Evolutionary conservation across 2,797 vertebrate genomes (phyloP).

Genomic region (Oreortyx pictus): DNA sequence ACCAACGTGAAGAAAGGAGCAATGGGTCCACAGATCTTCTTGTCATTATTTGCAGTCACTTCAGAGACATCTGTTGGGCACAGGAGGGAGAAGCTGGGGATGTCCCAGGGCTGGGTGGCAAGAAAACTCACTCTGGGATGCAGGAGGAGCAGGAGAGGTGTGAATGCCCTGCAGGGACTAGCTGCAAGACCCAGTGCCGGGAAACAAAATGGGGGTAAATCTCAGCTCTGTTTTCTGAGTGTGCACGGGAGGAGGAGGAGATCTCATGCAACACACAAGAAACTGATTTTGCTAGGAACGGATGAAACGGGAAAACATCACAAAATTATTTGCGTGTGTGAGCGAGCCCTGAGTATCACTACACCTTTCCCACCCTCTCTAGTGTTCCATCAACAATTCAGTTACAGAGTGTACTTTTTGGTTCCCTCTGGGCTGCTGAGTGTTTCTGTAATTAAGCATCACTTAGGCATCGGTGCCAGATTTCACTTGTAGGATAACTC

Average conservation of each 20-base stretch:
- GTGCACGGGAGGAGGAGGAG: neutral
- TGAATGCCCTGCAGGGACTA: neutral
- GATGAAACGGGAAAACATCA: neutral
- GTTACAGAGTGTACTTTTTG: neutral
- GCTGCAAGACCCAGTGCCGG: too few species aligned
- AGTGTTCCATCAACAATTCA: neutral
- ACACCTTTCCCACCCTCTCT: neutral
- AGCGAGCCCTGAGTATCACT: neutral
- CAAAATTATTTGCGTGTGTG: neutral
- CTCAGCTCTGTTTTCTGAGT: neutral
- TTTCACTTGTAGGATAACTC: neutral
- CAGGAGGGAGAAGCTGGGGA: neutral
- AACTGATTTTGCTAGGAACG: neutral
- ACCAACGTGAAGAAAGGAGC: neutral
- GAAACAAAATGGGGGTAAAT: neutral
- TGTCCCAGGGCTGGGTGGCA: neutral
- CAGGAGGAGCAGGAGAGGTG: neutral
- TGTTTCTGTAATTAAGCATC: neutral
- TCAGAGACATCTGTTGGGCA: accelerated
- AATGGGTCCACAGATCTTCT: neutral
- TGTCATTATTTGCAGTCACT: neutral
- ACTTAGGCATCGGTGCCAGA: neutral
- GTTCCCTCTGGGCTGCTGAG: neutral
- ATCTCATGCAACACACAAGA: neutral
- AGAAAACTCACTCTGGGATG: neutral